Evolutionary conservation across 2,113 vertebrate genomes (phyloP).

Genomic region (Paramisgurnus dabryanus): DNA sequence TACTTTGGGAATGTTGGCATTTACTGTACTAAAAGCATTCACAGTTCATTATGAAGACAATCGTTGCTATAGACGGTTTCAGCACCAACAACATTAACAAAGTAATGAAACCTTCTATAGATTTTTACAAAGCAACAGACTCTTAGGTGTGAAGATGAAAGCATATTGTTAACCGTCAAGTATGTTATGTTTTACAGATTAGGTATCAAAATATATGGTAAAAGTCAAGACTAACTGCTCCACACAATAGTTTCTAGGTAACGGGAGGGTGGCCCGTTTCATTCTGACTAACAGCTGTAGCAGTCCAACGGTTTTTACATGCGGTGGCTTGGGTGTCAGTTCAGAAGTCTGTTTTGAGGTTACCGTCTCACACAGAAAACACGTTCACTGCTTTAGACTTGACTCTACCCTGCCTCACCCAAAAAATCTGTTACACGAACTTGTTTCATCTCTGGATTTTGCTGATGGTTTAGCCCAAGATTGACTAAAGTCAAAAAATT

Average conservation of each 20-base stretch:
- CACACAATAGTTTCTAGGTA: conserved; percentile 7
- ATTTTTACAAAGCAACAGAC: too few relatives aligned
- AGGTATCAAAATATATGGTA: conserved; percentile 7
- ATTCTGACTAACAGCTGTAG: conserved; percentile 66
- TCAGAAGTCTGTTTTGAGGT: conserved; percentile 60
- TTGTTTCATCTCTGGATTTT: neutral
- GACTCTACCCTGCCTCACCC: conserved; percentile 35
- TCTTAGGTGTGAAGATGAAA: neutral
- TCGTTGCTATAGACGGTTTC: too few relatives aligned
- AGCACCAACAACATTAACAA: too few relatives aligned
- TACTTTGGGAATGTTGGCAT: too few relatives aligned
- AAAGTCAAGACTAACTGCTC: conserved; percentile 20
- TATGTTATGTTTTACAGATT: neutral
- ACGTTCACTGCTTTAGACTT: conserved; percentile 33
- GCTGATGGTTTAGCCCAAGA: neutral
- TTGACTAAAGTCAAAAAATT: neutral
- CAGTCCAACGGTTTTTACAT: conserved; percentile 61
- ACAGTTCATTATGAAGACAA: too few relatives aligned
- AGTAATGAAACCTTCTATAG: too few relatives aligned
- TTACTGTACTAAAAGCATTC: too few relatives aligned
- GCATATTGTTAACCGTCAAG: neutral
- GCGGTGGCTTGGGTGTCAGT: conserved; percentile 56
- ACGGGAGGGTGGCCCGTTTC: conserved; percentile 46
- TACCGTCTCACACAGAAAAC: conserved; percentile 53
- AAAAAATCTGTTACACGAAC: neutral